Conservation (phyloP, 2,888 invertebrate genomes). For the Lochmaea capreae region DNA sequence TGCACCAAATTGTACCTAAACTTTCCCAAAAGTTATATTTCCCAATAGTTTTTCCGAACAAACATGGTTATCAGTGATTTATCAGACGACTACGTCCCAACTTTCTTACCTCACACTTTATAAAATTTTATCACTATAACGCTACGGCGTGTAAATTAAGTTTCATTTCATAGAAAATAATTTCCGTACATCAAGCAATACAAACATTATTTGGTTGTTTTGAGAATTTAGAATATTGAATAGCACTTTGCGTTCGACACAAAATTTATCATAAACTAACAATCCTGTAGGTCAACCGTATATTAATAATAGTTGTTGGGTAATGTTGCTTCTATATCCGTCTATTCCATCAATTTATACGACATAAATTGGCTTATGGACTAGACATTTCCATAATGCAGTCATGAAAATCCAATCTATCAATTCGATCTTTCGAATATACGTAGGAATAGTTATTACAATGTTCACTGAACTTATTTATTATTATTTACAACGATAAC, state of each 20-base stretch:
- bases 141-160: neutral
- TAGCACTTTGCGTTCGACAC: neutral
- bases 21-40: neutral
- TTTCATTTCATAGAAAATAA: neutral
- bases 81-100: neutral
- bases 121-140: neutral
- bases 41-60: neutral
- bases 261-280: slow-evolving; percentile 22
- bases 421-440: slow-evolving; percentile 15
- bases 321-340: slow-evolving; percentile 39
- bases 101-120: neutral
- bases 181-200: too few relatives aligned
- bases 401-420: slow-evolving; percentile 38
- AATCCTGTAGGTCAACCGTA: slow-evolving; percentile 37
- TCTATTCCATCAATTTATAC: slow-evolving; percentile 43
- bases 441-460: neutral
- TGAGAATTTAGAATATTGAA: slow-evolving; percentile 13
- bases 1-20: neutral
- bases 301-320: slow-evolving; percentile 35
- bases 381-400: slow-evolving; percentile 39
- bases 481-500: too few relatives aligned
- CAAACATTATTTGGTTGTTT: neutral
- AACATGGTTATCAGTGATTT: slow-evolving; percentile 5
- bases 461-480: neutral
- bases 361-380: slow-evolving; percentile 41